A percentile compares a stretch with the other conserved stretches of the same genome.
These are phyloP conservation scores for Tiliacea citrago DNA, from an alignment of 2,888 invertebrate genomes.

Conservation along the genomic window DNA sequence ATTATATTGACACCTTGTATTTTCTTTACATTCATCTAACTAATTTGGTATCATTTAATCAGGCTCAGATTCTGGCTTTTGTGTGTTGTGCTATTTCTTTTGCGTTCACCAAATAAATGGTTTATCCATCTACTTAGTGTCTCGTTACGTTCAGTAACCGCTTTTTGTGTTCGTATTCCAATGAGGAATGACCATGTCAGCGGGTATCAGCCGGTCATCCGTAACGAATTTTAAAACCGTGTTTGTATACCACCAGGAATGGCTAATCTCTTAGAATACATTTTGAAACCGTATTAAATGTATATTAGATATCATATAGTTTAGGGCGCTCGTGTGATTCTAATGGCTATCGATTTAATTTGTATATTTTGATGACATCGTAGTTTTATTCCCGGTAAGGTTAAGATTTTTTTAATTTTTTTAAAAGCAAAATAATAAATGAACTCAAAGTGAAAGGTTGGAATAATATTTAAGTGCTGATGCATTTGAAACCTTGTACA, in stretches of 20 bases:
- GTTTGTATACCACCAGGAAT: constrained; percentile 24
- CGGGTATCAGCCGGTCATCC: constrained; percentile 14
- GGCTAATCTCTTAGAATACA: too few relatives aligned
- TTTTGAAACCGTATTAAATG: constrained; percentile 43
- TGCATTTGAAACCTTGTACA: neutral
- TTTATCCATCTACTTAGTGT: neutral
- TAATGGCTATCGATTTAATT: constrained; percentile 70
- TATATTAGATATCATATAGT: too few relatives aligned
- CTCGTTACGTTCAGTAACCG: constrained; percentile 19
- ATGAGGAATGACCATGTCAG: constrained; percentile 40
- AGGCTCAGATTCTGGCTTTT: too few relatives aligned
- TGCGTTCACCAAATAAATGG: too few relatives aligned
- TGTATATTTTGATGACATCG: constrained; percentile 44
- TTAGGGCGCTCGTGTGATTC: constrained; percentile 57
- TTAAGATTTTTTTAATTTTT: too few relatives aligned
- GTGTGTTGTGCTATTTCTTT: too few relatives aligned
- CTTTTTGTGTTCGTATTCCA: constrained; percentile 39
- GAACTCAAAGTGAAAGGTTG: constrained; percentile 13
- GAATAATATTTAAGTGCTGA: too few relatives aligned
- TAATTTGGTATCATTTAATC: too few relatives aligned
- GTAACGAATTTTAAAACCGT: constrained; percentile 24
- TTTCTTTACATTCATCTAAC: too few relatives aligned
- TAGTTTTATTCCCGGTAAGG: too few relatives aligned
- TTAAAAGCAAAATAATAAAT: constrained; percentile 7
- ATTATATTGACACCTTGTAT: too few relatives aligned